phyloP scores from a whole-genome alignment of 2,888 invertebrate genomes.

The Hoplodrina ambigua region DNA sequence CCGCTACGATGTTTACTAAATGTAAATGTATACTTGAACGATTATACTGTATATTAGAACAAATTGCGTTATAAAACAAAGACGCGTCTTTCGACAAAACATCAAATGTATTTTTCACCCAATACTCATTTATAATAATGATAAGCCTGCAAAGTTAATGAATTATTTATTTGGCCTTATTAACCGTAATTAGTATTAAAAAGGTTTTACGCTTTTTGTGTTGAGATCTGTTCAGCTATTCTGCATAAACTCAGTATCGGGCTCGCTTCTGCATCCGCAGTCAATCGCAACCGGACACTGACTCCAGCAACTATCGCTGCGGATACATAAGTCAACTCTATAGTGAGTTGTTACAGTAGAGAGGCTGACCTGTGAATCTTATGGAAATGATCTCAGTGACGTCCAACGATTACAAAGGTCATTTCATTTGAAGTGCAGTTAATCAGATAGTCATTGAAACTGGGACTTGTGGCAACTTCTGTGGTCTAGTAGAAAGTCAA shows the following conservation, averaged over 20 bases:
- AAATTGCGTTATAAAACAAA: slow-evolving; percentile 76
- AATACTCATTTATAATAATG: slow-evolving; percentile 87
- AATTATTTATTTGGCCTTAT: slow-evolving; percentile 84
- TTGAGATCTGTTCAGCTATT: slow-evolving; percentile 74
- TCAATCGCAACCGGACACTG: slow-evolving; percentile 26
- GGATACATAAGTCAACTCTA: slow-evolving; percentile 8
- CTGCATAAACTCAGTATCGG: slow-evolving; percentile 48
- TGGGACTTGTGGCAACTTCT: slow-evolving; percentile 76
- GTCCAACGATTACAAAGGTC: slow-evolving; percentile 65
- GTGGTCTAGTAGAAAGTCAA: slow-evolving; percentile 64
- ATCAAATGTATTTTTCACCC: slow-evolving; percentile 90
- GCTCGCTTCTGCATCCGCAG: slow-evolving; percentile 35
- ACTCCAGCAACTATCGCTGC: slow-evolving; percentile 11
- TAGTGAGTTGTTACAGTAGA: slow-evolving; percentile 49
- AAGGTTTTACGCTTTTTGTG: slow-evolving; percentile 86
- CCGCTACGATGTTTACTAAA: slow-evolving; percentile 90
- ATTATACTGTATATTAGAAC: slow-evolving; percentile 81
- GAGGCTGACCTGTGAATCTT: slow-evolving; percentile 74
- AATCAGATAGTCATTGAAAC: slow-evolving; percentile 71
- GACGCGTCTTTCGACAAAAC: slow-evolving; percentile 81
- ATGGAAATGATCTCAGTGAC: slow-evolving; percentile 80
- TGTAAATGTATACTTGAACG: slow-evolving; percentile 78
- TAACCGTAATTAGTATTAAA: slow-evolving; percentile 80
- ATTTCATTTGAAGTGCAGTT: slow-evolving; percentile 69
- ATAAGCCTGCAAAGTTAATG: slow-evolving; percentile 84